A percentile compares a stretch with the other conserved stretches of the same genome.
Evolutionary conservation across 2,888 invertebrate genomes (phyloP).

Genomic region (Gnatocerus cornutus): DNA sequence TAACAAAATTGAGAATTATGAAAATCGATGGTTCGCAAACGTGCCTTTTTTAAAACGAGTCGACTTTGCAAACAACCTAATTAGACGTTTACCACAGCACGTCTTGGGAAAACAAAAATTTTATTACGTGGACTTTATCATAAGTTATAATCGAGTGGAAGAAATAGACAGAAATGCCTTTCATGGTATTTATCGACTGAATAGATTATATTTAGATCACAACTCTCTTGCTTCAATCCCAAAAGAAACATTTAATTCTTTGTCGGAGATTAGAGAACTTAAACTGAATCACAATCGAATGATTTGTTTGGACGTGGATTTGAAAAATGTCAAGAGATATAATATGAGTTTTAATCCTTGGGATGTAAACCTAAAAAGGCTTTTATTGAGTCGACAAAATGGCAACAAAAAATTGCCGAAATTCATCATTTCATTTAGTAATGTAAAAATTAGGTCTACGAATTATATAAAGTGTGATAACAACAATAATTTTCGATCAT

Average conservation of each 20-base stretch:
- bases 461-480: too few relatives aligned
- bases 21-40: conserved; percentile 15
- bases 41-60: neutral
- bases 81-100: neutral
- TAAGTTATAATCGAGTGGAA: conserved; percentile 28
- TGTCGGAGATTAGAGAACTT: conserved; percentile 13
- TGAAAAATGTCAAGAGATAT: conserved; percentile 7
- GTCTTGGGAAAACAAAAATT: conserved; percentile 5
- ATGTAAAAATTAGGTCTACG: too few relatives aligned
- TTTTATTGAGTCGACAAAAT: too few relatives aligned
- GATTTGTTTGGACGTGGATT: neutral
- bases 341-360: conserved; percentile 5
- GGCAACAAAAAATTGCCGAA: too few relatives aligned
- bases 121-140: conserved; percentile 1
- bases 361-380: neutral
- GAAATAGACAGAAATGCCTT: conserved; percentile 29
- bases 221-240: conserved; percentile 5
- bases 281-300: conserved; percentile 15
- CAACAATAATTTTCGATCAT: too few relatives aligned
- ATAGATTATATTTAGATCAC: conserved; percentile 31
- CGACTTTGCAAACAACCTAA: conserved; percentile 14
- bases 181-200: neutral
- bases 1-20: conserved; percentile 12
- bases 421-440: too few relatives aligned
- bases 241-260: neutral